Conservation (phyloP, 2,888 invertebrate species). For the Apodemia duryi region DNA sequence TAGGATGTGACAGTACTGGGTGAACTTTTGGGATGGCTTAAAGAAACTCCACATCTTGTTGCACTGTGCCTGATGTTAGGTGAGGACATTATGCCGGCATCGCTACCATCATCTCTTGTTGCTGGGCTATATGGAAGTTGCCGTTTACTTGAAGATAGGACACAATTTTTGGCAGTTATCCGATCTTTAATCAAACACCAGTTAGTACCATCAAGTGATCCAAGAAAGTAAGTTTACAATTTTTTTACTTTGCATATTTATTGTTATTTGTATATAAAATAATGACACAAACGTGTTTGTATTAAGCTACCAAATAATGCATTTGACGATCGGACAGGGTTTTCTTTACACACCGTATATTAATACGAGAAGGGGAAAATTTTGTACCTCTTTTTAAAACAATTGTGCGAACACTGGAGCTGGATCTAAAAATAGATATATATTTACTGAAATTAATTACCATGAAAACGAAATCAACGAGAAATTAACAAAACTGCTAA, state of each 20-base stretch:
- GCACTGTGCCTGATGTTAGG: constrained; percentile 66
- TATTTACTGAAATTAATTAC: too few species aligned
- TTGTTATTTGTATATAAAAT: too few species aligned
- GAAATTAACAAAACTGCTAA: too few species aligned
- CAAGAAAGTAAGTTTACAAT: constrained; percentile 58
- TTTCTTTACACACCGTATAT: too few species aligned
- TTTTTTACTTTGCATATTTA: not conserved
- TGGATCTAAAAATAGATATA: too few species aligned
- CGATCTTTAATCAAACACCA: constrained; percentile 66
- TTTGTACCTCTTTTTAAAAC: too few species aligned
- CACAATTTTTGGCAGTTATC: constrained; percentile 57
- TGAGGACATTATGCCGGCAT: constrained; percentile 61
- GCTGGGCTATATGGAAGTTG: constrained; percentile 69
- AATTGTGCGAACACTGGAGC: too few species aligned
- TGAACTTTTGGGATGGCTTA: constrained; percentile 69
- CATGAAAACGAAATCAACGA: too few species aligned
- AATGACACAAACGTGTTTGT: too few species aligned
- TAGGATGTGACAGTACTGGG: constrained; percentile 67
- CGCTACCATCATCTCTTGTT: constrained; percentile 55
- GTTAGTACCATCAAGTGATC: constrained; percentile 59
- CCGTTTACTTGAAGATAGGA: constrained; percentile 52
- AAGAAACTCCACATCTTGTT: constrained; percentile 68
- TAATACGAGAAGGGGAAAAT: too few species aligned
- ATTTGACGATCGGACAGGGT: too few species aligned
- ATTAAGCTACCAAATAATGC: too few species aligned